A percentile compares a stretch with the other conserved stretches of the same genome.
Conservation (phyloP, 2,888 invertebrate species). For the Drosophila koepferae region DNA sequence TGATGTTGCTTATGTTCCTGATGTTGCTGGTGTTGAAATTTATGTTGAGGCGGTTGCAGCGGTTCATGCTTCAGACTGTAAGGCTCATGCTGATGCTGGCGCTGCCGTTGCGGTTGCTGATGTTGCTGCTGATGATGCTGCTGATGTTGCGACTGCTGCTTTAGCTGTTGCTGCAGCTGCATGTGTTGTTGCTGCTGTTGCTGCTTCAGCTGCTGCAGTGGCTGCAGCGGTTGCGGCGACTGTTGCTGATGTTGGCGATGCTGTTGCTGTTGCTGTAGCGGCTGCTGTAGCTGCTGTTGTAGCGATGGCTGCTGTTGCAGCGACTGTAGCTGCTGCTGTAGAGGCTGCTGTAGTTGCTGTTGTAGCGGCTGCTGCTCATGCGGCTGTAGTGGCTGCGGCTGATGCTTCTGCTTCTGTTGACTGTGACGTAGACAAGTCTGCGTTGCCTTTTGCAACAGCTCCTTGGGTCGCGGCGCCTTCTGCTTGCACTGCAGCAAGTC, state of each 20-base stretch:
- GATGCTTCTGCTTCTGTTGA: neutral
- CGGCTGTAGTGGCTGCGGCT: neutral
- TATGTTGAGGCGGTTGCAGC: neutral
- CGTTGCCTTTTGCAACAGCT: slow-evolving; percentile 10
- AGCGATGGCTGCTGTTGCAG: neutral
- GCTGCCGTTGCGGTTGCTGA: too few relatives aligned
- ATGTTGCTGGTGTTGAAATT: neutral
- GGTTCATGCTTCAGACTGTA: too few relatives aligned
- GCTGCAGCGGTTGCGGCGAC: too few relatives aligned
- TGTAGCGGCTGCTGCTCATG: neutral
- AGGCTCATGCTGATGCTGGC: too few relatives aligned
- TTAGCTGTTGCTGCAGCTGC: neutral
- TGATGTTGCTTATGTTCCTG: too few relatives aligned
- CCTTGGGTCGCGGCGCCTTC: neutral
- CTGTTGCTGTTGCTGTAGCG: neutral
- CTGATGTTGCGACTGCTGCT: neutral
- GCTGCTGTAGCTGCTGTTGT: neutral
- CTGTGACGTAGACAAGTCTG: slow-evolving; percentile 8
- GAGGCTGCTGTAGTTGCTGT: neutral
- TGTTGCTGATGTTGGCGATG: neutral
- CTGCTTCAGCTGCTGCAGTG: neutral
- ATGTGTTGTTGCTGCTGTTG: neutral
- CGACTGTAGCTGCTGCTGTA: too few relatives aligned
- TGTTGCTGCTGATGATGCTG: neutral
- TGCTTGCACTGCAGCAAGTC: neutral